Evolutionary conservation across 2,888 invertebrate genomes (phyloP), one percentile per base, ranked within the genome.

Genomic region (Morpho achilles): DNA sequence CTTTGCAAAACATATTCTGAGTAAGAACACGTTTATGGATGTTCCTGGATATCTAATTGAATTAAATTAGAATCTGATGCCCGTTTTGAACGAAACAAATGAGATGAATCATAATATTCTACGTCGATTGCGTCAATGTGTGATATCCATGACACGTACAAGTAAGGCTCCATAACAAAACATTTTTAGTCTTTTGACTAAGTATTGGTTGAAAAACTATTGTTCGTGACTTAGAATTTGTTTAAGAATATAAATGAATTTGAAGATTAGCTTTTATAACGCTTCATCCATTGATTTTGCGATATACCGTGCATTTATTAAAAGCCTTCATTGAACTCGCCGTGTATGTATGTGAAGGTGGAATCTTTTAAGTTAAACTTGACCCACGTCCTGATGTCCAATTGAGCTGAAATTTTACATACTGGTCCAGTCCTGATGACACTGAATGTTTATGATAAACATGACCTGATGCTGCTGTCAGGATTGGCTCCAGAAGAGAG

Each of bases 41-140:
- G 76, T 79, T 80, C 77, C 76, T 74, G 73, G 72, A 74, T 78
- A 80, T 75, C 75, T 82, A 84, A 86, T 85, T 84, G 84, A 83
- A 85, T 84, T 79, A 82, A 84, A 83, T 84, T 84, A 82, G 77
- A 82, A 81, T 81, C 77, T 78, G 76, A 74, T 77, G 71, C 80
- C 83, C 76, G 80, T 84, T 85, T 85, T 79, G 84, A 80, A 79
- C 73, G 63, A 65, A 69, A 66, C 67, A 40, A 73, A 75, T 67
- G 71, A 77, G 81, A 85, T 87, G 87, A 87, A 79, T 87, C 87
- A 87, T 80, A 76, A 76, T 67, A 67, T 70, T 80, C 77, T 71
- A 75, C 77, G 75, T 76, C 77, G 75, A 75, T 82, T 82, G 80
- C 83, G 79, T 86, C 82, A 80, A 76, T 78, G 72, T 75, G 68